Percentiles rank a stretch among this genome's conserved stretches.
These are phyloP conservation scores for Aromia moschata DNA, from an alignment of 2,888 invertebrate species.

Conservation along the genomic window DNA sequence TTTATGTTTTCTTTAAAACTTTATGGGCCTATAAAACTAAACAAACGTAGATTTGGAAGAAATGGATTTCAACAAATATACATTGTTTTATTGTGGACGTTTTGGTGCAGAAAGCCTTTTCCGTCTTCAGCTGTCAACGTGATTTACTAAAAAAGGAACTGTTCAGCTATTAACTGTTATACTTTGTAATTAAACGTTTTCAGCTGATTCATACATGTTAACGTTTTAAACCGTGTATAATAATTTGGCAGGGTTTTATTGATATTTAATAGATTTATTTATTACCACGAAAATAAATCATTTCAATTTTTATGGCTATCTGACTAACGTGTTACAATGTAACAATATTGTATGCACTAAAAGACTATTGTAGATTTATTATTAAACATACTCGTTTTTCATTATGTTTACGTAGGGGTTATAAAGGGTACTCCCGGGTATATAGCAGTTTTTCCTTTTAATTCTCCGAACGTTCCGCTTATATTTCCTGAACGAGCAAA, in stretches of 20 bases:
- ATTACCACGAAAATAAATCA: constrained; percentile 4
- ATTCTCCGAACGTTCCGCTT: neutral
- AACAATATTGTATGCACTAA: neutral
- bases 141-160: neutral
- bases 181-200: neutral
- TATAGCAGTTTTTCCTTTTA: neutral
- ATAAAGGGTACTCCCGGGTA: neutral
- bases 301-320: neutral
- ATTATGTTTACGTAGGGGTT: no score
- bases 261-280: constrained; percentile 6
- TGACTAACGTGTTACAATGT: neutral
- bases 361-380: neutral
- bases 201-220: neutral
- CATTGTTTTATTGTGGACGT: neutral
- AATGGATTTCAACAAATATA: neutral
- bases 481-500: constrained; percentile 9
- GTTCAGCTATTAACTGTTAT: neutral
- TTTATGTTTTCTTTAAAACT: neutral
- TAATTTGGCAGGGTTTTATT: constrained; percentile 10
- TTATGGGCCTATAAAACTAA: neutral
- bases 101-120: neutral
- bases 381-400: neutral
- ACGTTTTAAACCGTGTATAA: neutral
- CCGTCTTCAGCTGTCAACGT: neutral
- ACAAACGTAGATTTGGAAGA: neutral